Evolutionary conservation across 2,888 invertebrate species (phyloP), one percentile per base, ranked within the genome.

Genomic region (Muschampia plurimacula): DNA sequence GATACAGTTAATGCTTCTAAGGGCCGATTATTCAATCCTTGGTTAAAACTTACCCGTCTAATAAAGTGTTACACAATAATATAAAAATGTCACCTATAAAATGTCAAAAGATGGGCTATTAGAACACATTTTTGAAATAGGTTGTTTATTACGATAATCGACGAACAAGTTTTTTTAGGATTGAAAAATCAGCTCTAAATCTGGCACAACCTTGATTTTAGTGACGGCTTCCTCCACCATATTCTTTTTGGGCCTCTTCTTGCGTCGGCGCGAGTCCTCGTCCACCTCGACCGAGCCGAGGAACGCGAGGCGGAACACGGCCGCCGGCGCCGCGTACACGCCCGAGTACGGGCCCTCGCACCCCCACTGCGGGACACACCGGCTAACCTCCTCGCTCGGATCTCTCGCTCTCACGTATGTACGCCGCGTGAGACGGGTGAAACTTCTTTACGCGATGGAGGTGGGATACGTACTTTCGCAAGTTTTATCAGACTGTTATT

Each of bases 151-250:
- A n/a, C n/a, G n/a, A n/a, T n/a, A n/a, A n/a, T n/a, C n/a, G n/a
- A n/a, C n/a, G n/a, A n/a, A n/a, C n/a, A n/a, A n/a, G n/a, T n/a
- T n/a, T n/a, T n/a, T n/a, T n/a, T n/a, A n/a, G n/a, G n/a, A n/a
- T n/a, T n/a, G n/a, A n/a, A n/a, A n/a, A n/a, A n/a, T n/a, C n/a
- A 28, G n/a, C 0, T 41, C n/a, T 6, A 39, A 13, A 22, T 8
- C 2, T 1, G 1, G 8, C 39, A 90, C 90, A 96, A 97, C 97
- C 97, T 97, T 97, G 89, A 97, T 97, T 95, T 97, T 97, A 92
- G 96, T 96, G 93, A 97, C 97, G 84, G 97, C 97, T 91, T 97
- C 97, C 94, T 97, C 97, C 86, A 97, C 97, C 97, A 97, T 97
- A 95, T 96, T 96, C 96, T 97, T 97, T 96, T 97, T 97, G 94